Evolutionary conservation across 2,797 vertebrate species (phyloP), one percentile per base, ranked within the genome.

Genomic region (Melopsittacus undulatus): DNA sequence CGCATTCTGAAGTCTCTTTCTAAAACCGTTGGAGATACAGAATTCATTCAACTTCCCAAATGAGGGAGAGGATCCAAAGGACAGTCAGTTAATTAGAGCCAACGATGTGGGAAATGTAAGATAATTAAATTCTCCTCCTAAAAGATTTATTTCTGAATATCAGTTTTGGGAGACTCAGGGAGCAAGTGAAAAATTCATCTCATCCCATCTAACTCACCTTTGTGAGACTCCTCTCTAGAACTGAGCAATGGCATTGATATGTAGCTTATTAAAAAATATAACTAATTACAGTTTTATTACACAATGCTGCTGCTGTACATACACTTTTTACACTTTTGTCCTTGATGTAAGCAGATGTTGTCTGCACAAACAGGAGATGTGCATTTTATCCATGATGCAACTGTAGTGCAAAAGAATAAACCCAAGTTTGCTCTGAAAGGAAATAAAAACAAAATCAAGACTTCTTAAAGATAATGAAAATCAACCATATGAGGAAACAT

Each of bases 141-240:
- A 40, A 96, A 91, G 72, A 86, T 91, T 92, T 91, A 81, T 81
- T 91, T 78, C 66, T 73, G 79, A 87, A 30, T 54, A 85, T 72
- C 54, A 70, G 67, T 74, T 84, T 90, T 56, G 66, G 62, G 56
- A 89, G 34, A 74, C 40, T 36, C 8, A 9, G 17, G 5, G 21
- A 81, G 5, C 11, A 66, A 79, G 16, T 19, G 34, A 90, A 22
- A 87, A 86, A 90, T 63, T 64, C 16, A 52, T 36, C 79, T 70
- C 27, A 61, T 27, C 11, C 49, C 3, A 51, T 26, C 63, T 54
- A 85, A 70, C 32, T 69, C 38, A 29, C 46, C 18, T 83, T 87
- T 62, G 17, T 74, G 40, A 92, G n/a, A 38, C 32, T 24, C 18
- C 79, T 34, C 73, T 79, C 30, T 87, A 40, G 32, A 85, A 83